phyloP scores from a whole-genome alignment of 2,888 invertebrate genomes.

The Thyatira batis region DNA sequence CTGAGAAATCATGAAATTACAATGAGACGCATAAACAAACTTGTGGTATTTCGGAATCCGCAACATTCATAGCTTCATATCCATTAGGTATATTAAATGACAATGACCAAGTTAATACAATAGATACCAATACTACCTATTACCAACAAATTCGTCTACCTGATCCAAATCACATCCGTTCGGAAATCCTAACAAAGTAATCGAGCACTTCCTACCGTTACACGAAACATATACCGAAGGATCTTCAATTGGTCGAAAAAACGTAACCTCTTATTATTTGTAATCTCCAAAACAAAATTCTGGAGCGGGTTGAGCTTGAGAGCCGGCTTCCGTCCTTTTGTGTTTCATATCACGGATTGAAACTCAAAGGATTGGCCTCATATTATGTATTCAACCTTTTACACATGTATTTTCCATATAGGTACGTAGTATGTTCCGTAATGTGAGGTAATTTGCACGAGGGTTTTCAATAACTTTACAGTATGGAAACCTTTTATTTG shows the following conservation, averaged over 20 bases:
- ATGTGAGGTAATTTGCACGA: background rate
- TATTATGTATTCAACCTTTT: background rate
- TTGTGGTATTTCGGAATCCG: no score
- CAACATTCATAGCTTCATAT: background rate
- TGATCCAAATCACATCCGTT: conserved; percentile 65
- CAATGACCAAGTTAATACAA: conserved; percentile 19
- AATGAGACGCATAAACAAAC: no score
- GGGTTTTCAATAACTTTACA: background rate
- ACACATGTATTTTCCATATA: background rate
- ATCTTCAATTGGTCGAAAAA: conserved; percentile 45
- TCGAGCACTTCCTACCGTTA: conserved; percentile 73
- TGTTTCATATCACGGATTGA: conserved; percentile 24
- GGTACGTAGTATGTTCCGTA: background rate
- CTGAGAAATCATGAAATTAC: no score
- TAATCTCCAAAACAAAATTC: conserved; percentile 61
- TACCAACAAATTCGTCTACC: conserved; percentile 42
- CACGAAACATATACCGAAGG: conserved; percentile 40
- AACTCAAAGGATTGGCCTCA: conserved; percentile 15
- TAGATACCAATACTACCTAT: conserved; percentile 25
- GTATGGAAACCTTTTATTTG: no score
- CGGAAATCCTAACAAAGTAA: conserved; percentile 73
- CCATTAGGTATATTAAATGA: conserved; percentile 5
- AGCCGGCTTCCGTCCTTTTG: conserved; percentile 65
- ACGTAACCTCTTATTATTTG: conserved; percentile 66
- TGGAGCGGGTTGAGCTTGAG: conserved; percentile 61